Base-by-base conservation (phyloP, 2,888 invertebrate genomes). In the Harpalus rubripes region DNA sequence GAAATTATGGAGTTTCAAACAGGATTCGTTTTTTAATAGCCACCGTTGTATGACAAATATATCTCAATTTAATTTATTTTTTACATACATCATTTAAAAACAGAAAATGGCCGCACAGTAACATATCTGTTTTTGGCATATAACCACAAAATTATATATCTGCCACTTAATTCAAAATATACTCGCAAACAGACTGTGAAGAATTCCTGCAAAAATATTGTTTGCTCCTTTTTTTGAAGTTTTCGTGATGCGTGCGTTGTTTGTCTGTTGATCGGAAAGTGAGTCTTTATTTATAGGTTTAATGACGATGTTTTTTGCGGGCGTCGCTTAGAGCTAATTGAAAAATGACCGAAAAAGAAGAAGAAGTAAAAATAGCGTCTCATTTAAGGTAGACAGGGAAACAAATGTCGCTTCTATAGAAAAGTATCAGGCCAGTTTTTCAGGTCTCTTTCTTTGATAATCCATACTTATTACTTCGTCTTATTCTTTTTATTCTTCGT, bases 381-480 rank as follows among this genome's bases (percentile, higher is more conserved):
- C 80, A 80, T 80, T 80, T 80, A 80, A 80, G 80, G 59, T 58
- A 61, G 80, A 61, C 80, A 80, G 61, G 61, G 61, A 80, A 80
- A 80, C 80, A 80, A 80, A 80, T 80, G 80, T 80, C 61, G 22
- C 80, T 39, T 80, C 80, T 80, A 80, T 80, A 80, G 80, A 80
- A 80, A 61, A 80, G 80, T 80, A 80, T 80, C 80, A 80, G 80
- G 61, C 59, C 59, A 59, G 61, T 80, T 80, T 80, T 80, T 80
- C 80, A 80, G 80, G 80, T 80, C 80, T 81, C 72, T 80, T 86
- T 86, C 87, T 89, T 89, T 90, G 90, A 90, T 90, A 90, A 90
- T 90, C 90, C 90, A 90, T 90, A 90, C 90, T 90, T 90, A 90
- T 90, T 90, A 90, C 90, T 89, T 89, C 89, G 89, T 90, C 89